Evolutionary conservation across 2,113 vertebrate genomes (phyloP), one percentile per base, ranked within the genome.

Genomic region (Cairina moschata): DNA sequence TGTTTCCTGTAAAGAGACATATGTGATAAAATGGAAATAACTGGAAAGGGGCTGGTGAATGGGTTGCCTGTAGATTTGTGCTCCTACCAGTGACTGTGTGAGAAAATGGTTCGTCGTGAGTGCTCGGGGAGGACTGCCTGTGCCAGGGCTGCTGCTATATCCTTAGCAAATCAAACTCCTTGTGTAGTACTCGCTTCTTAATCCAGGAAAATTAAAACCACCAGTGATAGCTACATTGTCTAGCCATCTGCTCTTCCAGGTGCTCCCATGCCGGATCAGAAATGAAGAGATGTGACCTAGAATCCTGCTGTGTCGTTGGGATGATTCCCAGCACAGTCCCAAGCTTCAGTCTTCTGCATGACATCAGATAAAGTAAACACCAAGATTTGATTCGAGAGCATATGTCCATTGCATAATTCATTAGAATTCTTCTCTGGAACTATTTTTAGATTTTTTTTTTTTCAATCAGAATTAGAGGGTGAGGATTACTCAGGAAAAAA

Each of bases 241-340:
- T 60, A 48, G 42, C 94, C 96, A 96, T 97, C 97, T 98, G 97
- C 95, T 95, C 46, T 73, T 86, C 82, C 92, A 96, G 96, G 95
- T 97, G 91, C 86, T 97, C 59, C 71, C 56, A 68, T 23, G 63
- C 32, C 79, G 90, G 95, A 81, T 44, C 58, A 69, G 86, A 94
- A 75, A 84, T 56, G 71, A 69, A 88, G 68, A 13, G 77, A 80
- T 65, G 90, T 93, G 82, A 87, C 88, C 91, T 56, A 88, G 84
- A 97, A 87, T 91, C 90, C 91, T 36, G 6, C 29, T 59, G 83
- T 81, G 46, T 34, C 11, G 67, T 81, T 86, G 82, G 81, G 95
- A 74, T 78, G 69, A 4, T 78, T 93, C 95, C 83, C 95, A 88
- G 96, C 90, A 38, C 93, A 34, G 83, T 32, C 74, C 81, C 58